Base-by-base conservation (phyloP, 1,140 invertebrate genomes). In the Popillia japonica region DNA sequence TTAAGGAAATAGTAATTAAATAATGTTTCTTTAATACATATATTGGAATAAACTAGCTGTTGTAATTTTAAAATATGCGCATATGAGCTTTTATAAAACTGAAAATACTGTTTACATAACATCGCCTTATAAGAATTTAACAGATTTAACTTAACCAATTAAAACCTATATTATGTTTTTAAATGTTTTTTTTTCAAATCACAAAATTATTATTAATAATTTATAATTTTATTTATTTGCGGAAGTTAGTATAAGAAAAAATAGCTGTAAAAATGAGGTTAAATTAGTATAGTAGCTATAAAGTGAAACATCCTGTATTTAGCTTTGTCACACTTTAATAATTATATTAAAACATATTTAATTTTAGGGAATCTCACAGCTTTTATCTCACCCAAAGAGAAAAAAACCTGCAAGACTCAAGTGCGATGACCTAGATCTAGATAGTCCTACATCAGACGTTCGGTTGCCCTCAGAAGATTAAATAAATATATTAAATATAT, bases 301-400 rank as follows among this genome's bases (percentile, higher is more conserved):
- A 73, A 74, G 23, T 74, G 72, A 74, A 74, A 74, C 72, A 74
- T 44, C 72, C 72, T 74, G 72, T 74, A 41, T 44, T 44, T 42
- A 44, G 34, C 6, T 40, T 20, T 74, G 23, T 74, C 40, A 22
- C 20, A 68, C 6, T 27, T 27, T 22, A 68, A 22, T 68, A 68
- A 34, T 68, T 68, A n/a, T 68, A 9, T 23, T 48, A 76, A 76
- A 76, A 22, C 20, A 27, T 55, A 76, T 76, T 76, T 76, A 76
- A 76, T 76, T 76, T 76, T 76, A 76, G 75, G 75, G 75, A 76
- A 55, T 76, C 23, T 41, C 72, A 74, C 72, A 74, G 41, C 72
- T 74, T 41, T 74, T 74, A 74, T 48, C 75, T 22, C 75, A 76
- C 40, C 75, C 75, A 76, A 76, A 76, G 75, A 76, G 75, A 76